Evolutionary conservation across 1,140 invertebrate species (phyloP), one percentile per base, ranked within the genome.

Genomic region (Thereuonema tuberculata): DNA sequence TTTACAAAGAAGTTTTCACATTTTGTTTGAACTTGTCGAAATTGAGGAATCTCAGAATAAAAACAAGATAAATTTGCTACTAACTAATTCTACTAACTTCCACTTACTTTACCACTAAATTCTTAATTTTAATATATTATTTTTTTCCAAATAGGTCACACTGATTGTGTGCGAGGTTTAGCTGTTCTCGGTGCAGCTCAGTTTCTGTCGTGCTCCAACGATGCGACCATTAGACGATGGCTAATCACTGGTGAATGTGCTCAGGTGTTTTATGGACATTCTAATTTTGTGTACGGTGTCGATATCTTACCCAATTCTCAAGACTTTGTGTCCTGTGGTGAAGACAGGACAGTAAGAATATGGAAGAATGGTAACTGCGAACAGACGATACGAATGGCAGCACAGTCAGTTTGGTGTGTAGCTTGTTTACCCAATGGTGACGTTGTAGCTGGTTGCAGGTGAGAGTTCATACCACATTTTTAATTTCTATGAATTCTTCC

Each of bases 181-280:
- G 77, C 81, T 1, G 77, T 83, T 1, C 70, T 93, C 1, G 80
- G 78, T 55, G 74, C 79, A 24, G 75, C 81, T 26, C 80, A 84
- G 50, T 87, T 96, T 70, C 69, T 94, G 17, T 93, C 90, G 29
- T 91, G 88, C 69, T 82, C 88, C 23, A 98, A 98, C 75, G 94
- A 98, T 79, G 84, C 85, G 0, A 80, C 84, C 2, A 77, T 97
- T 17, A 81, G 84, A 66, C 76, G 84, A 29, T 97, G 93, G 93
- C 81, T 76, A 60, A 71, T 82, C 28, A 78, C 78, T 59, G 90
- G 91, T 59, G 81, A 85, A 66, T 89, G 87, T 71, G 67, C 93
- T 1, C 78, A 82, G 31, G 82, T 82, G n/a, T 84, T 83, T 67
- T 82, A 82, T 71, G 87, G 88, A 0, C 91, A 94, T 68, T 80